Percentiles rank a stretch among this genome's conserved stretches.
Conservation (phyloP, 2,113 vertebrate species). For the Oceanodroma tethys region DNA sequence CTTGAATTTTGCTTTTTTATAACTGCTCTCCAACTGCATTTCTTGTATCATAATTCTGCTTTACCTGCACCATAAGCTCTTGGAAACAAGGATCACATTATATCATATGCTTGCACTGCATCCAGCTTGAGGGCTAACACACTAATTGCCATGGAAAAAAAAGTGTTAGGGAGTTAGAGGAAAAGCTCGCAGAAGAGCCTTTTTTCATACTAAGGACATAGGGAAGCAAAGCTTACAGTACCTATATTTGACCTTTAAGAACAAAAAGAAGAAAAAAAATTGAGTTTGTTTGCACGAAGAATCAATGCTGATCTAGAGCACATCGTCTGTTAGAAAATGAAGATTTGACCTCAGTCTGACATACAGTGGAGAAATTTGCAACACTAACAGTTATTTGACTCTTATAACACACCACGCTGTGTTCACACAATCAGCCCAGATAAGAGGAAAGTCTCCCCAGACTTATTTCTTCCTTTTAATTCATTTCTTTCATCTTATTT, state of each 20-base stretch:
- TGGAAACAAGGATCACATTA: not conserved
- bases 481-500: conserved; percentile 16
- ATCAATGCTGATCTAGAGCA: not conserved
- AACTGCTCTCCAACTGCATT: not conserved
- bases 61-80: not conserved
- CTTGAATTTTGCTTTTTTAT: not conserved
- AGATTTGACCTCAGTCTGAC: conserved; percentile 19
- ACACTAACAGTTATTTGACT: conserved; percentile 25
- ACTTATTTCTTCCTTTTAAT: conserved; percentile 20
- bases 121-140: not conserved
- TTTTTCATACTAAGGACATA: not conserved
- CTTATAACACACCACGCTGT: not conserved
- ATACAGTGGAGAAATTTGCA: not conserved
- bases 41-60: not conserved
- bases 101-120: not conserved
- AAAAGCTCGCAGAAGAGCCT: not conserved
- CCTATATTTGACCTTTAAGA: conserved; percentile 5
- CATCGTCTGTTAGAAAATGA: not conserved
- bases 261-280: not conserved
- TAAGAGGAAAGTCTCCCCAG: not conserved
- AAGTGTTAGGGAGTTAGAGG: not conserved
- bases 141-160: not conserved
- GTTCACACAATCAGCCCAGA: not conserved
- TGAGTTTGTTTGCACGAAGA: conserved; percentile 1
- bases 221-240: not conserved